Evolutionary conservation across 2,888 invertebrate genomes (phyloP).

Genomic region (Pseudanteris insignis): DNA sequence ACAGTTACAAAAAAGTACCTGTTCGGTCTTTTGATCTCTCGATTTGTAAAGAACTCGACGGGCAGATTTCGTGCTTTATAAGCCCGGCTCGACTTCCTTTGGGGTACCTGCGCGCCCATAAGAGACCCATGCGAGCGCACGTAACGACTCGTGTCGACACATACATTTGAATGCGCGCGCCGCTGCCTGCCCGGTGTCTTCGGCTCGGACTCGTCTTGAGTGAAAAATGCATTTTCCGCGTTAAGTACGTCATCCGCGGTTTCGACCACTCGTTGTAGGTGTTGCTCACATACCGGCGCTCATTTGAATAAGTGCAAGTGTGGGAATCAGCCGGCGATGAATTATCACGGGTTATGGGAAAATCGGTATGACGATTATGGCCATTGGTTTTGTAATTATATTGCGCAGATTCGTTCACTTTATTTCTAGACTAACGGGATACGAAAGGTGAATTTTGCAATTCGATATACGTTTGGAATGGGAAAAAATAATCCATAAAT

Average conservation of each 20-base stretch:
- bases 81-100: slow-evolving; percentile 17
- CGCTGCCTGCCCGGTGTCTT: slow-evolving; percentile 8
- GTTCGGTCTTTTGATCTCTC: slow-evolving; percentile 28
- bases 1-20: slow-evolving; percentile 34
- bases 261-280: slow-evolving; percentile 11
- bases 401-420: not conserved
- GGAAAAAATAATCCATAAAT: too few relatives aligned
- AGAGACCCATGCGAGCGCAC: slow-evolving; percentile 18
- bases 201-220: too few relatives aligned
- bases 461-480: too few relatives aligned
- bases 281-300: slow-evolving; percentile 11
- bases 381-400: slow-evolving; percentile 4
- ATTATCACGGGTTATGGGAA: slow-evolving; percentile 23
- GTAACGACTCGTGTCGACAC: slow-evolving; percentile 20
- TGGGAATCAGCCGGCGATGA: slow-evolving; percentile 14
- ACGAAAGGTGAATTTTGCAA: too few relatives aligned
- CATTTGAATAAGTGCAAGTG: slow-evolving; percentile 33
- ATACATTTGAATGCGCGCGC: slow-evolving; percentile 11
- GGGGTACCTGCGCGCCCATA: slow-evolving; percentile 19
- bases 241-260: slow-evolving; percentile 5
- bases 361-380: slow-evolving; percentile 18
- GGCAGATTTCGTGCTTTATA: slow-evolving; percentile 28
- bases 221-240: slow-evolving; percentile 16
- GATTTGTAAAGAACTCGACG: slow-evolving; percentile 16
- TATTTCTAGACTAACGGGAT: too few relatives aligned